These are phyloP conservation scores for Drosophila putrida DNA, from an alignment of 2,888 invertebrate species.

Conservation along the genomic window DNA sequence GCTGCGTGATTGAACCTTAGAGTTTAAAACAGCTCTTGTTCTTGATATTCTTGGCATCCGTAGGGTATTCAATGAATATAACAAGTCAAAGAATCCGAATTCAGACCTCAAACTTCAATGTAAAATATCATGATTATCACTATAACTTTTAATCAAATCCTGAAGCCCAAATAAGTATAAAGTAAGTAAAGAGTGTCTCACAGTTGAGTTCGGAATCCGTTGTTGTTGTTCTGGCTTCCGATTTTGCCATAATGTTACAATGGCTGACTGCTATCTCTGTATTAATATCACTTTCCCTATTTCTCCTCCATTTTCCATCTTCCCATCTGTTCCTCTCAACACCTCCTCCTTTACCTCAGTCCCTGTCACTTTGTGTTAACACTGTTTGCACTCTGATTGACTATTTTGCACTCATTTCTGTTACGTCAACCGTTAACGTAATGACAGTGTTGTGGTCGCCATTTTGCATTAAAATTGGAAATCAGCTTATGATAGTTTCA, in stretches of 20 bases:
- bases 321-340: not conserved
- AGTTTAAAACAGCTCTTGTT: not conserved
- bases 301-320: not conserved
- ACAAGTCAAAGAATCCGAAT: no score
- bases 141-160: no score
- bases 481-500: no score
- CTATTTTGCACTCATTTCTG: not conserved
- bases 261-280: not conserved
- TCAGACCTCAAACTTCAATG: no score
- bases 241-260: not conserved
- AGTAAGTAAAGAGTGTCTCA: slow-evolving; percentile 3
- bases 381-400: not conserved
- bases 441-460: not conserved
- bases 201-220: not conserved
- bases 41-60: not conserved
- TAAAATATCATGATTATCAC: no score
- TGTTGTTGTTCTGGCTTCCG: not conserved
- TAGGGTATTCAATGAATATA: not conserved
- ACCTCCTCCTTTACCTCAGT: not conserved
- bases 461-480: not conserved
- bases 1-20: not conserved
- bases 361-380: not conserved
- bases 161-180: no score
- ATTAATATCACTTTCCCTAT: not conserved
- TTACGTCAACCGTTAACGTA: not conserved